These are phyloP conservation scores for Berghia stephanieae DNA, from an alignment of 1,140 invertebrate genomes.

Conservation along the genomic window DNA sequence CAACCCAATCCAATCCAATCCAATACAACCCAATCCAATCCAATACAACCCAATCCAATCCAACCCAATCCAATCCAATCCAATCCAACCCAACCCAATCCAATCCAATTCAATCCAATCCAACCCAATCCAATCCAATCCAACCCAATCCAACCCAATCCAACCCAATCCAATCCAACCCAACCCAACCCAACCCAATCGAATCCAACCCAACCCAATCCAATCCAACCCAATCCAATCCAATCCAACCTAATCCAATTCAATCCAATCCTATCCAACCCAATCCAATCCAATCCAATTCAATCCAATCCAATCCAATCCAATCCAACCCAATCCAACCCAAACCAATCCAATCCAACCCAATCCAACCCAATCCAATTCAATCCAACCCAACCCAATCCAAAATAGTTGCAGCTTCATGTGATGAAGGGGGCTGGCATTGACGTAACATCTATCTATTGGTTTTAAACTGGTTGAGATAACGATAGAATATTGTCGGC, in stretches of 20 bases:
- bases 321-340: conserved; percentile 1
- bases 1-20: background rate
- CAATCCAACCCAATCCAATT: conserved; percentile 12
- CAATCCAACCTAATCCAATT: too few relatives aligned
- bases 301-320: conserved; percentile 12
- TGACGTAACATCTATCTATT: too few relatives aligned
- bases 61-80: conserved; percentile 14
- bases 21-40: conserved; percentile 12
- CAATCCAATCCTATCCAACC: background rate
- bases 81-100: conserved; percentile 15
- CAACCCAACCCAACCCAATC: too few relatives aligned
- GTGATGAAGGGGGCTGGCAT: too few relatives aligned
- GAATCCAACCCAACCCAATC: too few relatives aligned
- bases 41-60: background rate
- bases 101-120: background rate
- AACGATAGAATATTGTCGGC: too few relatives aligned
- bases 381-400: conserved; percentile 6
- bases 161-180: background rate
- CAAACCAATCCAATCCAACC: conserved; percentile 3
- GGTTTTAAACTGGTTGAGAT: too few relatives aligned
- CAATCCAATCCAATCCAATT: conserved; percentile 17
- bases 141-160: conserved; percentile 17
- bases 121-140: conserved; percentile 1
- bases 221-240: too few relatives aligned
- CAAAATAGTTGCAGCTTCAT: too few relatives aligned